These are phyloP conservation scores for Tiphia femorata DNA, from an alignment of 2,888 invertebrate genomes.

Conservation along the genomic window DNA sequence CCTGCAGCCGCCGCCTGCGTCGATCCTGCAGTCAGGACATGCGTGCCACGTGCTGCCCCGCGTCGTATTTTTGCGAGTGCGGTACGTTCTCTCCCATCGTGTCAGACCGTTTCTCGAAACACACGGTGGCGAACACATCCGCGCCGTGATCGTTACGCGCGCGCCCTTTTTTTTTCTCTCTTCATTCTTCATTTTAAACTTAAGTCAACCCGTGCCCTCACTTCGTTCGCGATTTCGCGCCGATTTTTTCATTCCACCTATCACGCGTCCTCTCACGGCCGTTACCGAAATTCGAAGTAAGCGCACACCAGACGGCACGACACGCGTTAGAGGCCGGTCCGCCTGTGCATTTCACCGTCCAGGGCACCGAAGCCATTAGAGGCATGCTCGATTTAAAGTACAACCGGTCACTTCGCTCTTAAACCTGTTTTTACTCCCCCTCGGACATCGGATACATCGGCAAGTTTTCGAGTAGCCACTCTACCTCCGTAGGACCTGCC, in stretches of 20 bases:
- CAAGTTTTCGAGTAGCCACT: constrained; percentile 41
- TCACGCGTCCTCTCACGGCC: not conserved
- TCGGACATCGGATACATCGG: constrained; percentile 42
- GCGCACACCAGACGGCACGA: not conserved
- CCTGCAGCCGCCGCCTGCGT: constrained; percentile 26
- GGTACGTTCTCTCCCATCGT: constrained; percentile 9
- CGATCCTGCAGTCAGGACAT: constrained; percentile 25
- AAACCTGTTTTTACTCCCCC: constrained; percentile 49
- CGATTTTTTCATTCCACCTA: too few relatives aligned
- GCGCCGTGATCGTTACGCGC: not conserved
- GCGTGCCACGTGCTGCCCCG: constrained; percentile 51
- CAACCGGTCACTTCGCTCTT: constrained; percentile 42
- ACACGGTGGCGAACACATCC: constrained; percentile 1
- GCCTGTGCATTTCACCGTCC: not conserved
- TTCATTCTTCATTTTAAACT: not conserved
- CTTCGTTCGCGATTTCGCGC: too few relatives aligned
- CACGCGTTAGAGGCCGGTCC: constrained; percentile 19
- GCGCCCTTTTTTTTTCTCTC: not conserved
- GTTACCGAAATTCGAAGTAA: not conserved
- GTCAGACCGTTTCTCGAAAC: constrained; percentile 1
- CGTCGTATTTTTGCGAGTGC: constrained; percentile 20
- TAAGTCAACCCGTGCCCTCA: too few relatives aligned
- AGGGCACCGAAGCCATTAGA: constrained; percentile 19
- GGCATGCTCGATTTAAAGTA: constrained; percentile 44
- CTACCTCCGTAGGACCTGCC: too few relatives aligned